Evolutionary conservation across 2,797 vertebrate genomes (phyloP).

Genomic region (Pterois miles): DNA sequence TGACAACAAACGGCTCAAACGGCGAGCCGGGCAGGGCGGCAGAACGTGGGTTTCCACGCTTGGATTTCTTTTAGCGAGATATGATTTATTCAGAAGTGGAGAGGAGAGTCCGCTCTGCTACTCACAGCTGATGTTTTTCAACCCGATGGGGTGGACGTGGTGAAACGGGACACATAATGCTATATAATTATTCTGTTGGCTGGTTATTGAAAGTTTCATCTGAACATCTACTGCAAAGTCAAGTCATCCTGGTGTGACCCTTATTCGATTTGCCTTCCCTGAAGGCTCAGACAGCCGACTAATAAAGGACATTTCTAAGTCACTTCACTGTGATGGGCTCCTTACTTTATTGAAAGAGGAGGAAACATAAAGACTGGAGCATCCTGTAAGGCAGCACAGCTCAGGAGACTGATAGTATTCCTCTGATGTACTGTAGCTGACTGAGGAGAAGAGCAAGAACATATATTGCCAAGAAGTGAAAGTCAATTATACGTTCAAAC

Average conservation of each 20-base stretch:
- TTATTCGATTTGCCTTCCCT: not conserved
- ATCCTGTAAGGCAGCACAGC: no score
- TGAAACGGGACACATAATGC: not conserved
- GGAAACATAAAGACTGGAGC: not conserved
- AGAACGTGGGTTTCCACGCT: not conserved
- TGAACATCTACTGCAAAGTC: not conserved
- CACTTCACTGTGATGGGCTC: conserved; percentile 17
- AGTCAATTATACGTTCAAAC: no score
- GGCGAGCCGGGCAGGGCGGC: not conserved
- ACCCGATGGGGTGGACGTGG: not conserved
- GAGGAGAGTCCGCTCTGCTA: conserved; percentile 5
- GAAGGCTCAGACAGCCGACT: not conserved
- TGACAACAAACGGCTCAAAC: not conserved
- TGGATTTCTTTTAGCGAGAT: not conserved
- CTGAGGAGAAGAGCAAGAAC: no score
- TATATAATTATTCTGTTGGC: not conserved
- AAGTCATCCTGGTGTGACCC: not conserved
- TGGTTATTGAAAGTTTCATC: conserved; percentile 13
- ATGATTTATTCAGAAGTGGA: conserved; percentile 33
- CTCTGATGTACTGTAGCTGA: no score
- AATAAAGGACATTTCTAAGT: conserved; percentile 2
- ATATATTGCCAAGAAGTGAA: no score
- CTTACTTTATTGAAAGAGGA: conserved; percentile 1
- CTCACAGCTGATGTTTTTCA: not conserved
- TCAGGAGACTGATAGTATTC: no score